Base-by-base conservation (phyloP, 1,140 invertebrate species). In the Streblospio benedicti region DNA sequence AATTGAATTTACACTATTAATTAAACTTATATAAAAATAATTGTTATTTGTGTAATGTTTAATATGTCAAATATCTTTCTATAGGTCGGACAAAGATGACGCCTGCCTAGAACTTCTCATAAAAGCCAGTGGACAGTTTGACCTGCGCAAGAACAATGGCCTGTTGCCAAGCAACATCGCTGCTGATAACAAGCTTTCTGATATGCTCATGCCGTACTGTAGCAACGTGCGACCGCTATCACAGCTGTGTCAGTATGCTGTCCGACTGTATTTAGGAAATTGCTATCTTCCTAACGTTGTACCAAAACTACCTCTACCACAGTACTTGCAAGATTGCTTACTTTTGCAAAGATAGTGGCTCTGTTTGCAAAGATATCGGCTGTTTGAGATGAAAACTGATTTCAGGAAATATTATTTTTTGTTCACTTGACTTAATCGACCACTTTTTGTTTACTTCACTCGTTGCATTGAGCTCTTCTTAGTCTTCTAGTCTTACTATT, bases 81-180 rank as follows among this genome's bases (percentile, higher is more conserved):
- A n/a, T n/a, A n/a, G n/a, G n/a, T n/a, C n/a, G n/a, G 62, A 64
- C 14, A 44, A 57, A 2, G 73, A 76, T 50, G 70, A 73, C 58
- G 68, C 59, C 4, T 68, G 70, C 52, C 55, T 76, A 16, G 67
- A 75, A 6, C 61, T 76, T 20, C 51, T 76, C 12, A 57, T 76
- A 1, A 62, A 65, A 51, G 71, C 72, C 2, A 61, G 64, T 14
- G 74, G 75, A 31, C 69, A 71, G 59, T 69, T 72, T 65, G 67
- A 72, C 16, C 44, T 72, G 16, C 57, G 67, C n/a, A 61, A 69
- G 50, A 38, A 61, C 9, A 59, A 69, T 32, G 69, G 67, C 27
- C 50, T 66, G 33, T 56, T 69, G 41, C 38, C 66, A 4, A 35
- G 38, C 16, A 52, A 63, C n/a, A 50, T 72, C 16, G 63, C 57